Percentiles rank a stretch among this genome's conserved stretches.
Conservation (phyloP, 1,140 invertebrate genomes). For the Ephestia elutella region DNA sequence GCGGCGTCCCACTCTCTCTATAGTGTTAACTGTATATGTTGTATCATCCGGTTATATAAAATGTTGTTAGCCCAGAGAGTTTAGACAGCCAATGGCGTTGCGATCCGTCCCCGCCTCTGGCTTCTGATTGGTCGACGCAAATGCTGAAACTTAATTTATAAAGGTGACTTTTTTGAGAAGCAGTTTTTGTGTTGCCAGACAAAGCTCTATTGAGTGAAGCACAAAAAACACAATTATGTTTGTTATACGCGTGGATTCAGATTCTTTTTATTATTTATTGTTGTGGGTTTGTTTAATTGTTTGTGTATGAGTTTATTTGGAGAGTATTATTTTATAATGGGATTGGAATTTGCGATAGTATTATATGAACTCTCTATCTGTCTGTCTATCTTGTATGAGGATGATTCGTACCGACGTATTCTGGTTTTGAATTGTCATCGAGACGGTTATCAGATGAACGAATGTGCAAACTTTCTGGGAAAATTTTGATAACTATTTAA, state of each 20-base stretch:
- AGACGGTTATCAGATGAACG: background rate
- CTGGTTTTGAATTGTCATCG: background rate
- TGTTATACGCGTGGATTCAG: slow-evolving; percentile 58
- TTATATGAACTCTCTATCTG: background rate
- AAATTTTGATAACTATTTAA: background rate
- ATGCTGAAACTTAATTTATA: slow-evolving; percentile 70
- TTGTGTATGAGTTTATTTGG: slow-evolving; percentile 20
- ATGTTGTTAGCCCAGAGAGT: slow-evolving; percentile 57
- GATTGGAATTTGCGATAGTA: slow-evolving; percentile 5
- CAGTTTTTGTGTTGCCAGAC: slow-evolving; percentile 46
- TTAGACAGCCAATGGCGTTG: slow-evolving; percentile 35
- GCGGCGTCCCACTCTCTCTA: slow-evolving; percentile 43
- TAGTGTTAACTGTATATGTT: slow-evolving; percentile 69
- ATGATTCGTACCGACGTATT: background rate
- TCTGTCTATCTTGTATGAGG: background rate
- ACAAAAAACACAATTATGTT: slow-evolving; percentile 69
- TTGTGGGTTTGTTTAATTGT: slow-evolving; percentile 44
- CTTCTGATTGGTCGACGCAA: slow-evolving; percentile 38
- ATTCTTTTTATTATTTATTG: slow-evolving; percentile 52
- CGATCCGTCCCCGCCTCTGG: slow-evolving; percentile 38
- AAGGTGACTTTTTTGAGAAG: slow-evolving; percentile 70
- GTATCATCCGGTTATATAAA: slow-evolving; percentile 73
- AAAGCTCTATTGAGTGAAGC: slow-evolving; percentile 58
- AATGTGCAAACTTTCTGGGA: background rate
- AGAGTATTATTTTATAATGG: slow-evolving; percentile 11